A percentile compares a stretch with the other conserved stretches of the same genome.
Evolutionary conservation across 2,888 invertebrate genomes (phyloP).

Genomic region (Octonoba sinensis): DNA sequence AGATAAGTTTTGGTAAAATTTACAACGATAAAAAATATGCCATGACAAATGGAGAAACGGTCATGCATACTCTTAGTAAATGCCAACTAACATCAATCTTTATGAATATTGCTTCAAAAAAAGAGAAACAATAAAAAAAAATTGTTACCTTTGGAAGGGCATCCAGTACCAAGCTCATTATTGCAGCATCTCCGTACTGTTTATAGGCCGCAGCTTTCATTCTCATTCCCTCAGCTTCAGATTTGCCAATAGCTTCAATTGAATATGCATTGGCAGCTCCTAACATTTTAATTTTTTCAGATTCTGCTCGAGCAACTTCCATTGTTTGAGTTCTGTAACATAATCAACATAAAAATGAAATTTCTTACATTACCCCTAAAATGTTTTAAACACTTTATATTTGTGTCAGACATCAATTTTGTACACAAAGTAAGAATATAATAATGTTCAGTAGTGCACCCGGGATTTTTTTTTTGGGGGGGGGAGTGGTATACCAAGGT

Average conservation of each 20-base stretch:
- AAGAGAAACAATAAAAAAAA: background rate
- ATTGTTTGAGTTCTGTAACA: constrained; percentile 79
- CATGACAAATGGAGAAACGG: background rate
- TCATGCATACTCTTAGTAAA: too few species aligned
- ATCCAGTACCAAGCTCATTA: constrained; percentile 91
- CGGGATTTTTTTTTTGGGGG: too few species aligned
- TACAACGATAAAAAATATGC: background rate
- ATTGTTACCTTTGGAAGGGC: constrained; percentile 88
- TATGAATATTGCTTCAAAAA: too few species aligned
- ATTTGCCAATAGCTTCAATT: constrained; percentile 90
- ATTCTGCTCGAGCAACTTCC: constrained; percentile 90
- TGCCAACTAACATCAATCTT: too few species aligned
- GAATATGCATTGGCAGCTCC: constrained; percentile 93
- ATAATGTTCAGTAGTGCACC: too few species aligned
- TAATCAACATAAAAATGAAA: constrained; percentile 75
- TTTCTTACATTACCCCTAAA: background rate
- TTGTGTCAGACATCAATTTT: too few species aligned
- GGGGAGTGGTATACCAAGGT: too few species aligned
- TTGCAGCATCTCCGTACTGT: constrained; percentile 95
- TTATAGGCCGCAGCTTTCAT: constrained; percentile 95
- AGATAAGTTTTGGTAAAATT: background rate
- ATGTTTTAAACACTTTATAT: too few species aligned
- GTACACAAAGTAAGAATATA: too few species aligned
- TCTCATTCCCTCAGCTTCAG: constrained; percentile 95
- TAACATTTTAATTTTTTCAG: constrained; percentile 89